These are phyloP conservation scores for Drosophila anceps DNA, from an alignment of 2,888 invertebrate species.

Conservation along the genomic window DNA sequence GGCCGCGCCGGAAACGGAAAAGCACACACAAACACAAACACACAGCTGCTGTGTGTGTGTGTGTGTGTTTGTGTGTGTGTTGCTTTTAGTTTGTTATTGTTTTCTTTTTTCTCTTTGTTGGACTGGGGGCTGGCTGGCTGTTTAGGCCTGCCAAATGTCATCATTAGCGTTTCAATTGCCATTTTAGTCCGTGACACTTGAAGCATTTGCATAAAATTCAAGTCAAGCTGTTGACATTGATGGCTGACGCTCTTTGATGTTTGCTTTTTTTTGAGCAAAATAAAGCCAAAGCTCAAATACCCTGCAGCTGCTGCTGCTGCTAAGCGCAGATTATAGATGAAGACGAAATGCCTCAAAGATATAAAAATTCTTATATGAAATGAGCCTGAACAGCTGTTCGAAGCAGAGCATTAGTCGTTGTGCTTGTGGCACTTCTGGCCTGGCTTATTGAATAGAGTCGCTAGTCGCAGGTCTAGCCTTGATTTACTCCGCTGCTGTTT, in stretches of 20 bases:
- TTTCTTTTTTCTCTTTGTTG: slow-evolving; percentile 39
- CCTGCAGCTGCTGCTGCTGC: slow-evolving; percentile 41
- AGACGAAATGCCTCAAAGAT: background rate
- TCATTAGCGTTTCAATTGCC: slow-evolving; percentile 82
- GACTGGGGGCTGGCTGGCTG: slow-evolving; percentile 29
- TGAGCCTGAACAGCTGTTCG: background rate
- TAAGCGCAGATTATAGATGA: slow-evolving; percentile 12
- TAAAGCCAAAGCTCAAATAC: slow-evolving; percentile 30
- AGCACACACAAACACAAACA: slow-evolving; percentile 51
- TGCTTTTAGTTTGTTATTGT: slow-evolving; percentile 76
- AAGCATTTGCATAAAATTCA: slow-evolving; percentile 77
- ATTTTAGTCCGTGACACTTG: slow-evolving; percentile 78
- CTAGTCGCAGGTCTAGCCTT: slow-evolving; percentile 47
- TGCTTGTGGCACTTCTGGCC: slow-evolving; percentile 20
- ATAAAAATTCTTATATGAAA: background rate
- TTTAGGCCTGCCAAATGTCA: slow-evolving; percentile 80
- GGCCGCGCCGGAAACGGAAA: slow-evolving; percentile 77
- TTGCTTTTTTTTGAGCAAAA: slow-evolving; percentile 29
- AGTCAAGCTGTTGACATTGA: slow-evolving; percentile 72
- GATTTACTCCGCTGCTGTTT: slow-evolving; percentile 47
- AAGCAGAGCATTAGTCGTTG: background rate
- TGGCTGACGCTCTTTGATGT: slow-evolving; percentile 67
- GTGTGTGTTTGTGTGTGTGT: slow-evolving; percentile 47
- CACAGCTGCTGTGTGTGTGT: slow-evolving; percentile 14
- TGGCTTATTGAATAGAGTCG: slow-evolving; percentile 65